Percentiles rank a stretch among this genome's conserved stretches.
Conservation (phyloP, 1,140 invertebrate species). For the Drosophila bifasciata region DNA sequence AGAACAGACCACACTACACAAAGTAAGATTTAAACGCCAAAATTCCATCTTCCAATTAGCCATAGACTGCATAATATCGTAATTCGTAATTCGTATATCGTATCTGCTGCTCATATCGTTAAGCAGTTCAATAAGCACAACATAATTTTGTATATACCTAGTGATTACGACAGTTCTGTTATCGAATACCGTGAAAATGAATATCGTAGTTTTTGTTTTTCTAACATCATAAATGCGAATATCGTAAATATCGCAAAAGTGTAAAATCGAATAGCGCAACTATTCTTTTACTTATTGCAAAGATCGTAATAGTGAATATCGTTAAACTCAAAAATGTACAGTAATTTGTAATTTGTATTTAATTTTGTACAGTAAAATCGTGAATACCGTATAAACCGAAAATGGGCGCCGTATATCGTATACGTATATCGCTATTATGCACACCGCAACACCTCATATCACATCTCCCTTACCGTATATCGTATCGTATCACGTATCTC, state of each 20-base stretch:
- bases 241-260: too few species aligned
- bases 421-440: conserved; percentile 37
- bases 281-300: background rate
- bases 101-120: too few species aligned
- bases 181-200: background rate
- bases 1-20: conserved; percentile 84
- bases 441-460: conserved; percentile 28
- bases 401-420: background rate
- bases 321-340: background rate
- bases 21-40: conserved; percentile 74
- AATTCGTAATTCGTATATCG: conserved; percentile 8
- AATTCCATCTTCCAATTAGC: conserved; percentile 52
- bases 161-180: too few species aligned
- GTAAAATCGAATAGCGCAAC: background rate
- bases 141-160: too few species aligned
- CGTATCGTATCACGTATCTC: background rate
- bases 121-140: too few species aligned
- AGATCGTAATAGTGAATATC: background rate
- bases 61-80: conserved; percentile 51
- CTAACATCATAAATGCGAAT: too few species aligned
- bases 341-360: background rate
- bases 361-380: background rate
- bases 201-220: conserved; percentile 14
- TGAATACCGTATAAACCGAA: background rate
- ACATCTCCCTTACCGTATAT: conserved; percentile 1